Evolutionary conservation across 2,113 vertebrate species (phyloP), one percentile per base, ranked within the genome.

Genomic region (Chascanopsetta lugubris): DNA sequence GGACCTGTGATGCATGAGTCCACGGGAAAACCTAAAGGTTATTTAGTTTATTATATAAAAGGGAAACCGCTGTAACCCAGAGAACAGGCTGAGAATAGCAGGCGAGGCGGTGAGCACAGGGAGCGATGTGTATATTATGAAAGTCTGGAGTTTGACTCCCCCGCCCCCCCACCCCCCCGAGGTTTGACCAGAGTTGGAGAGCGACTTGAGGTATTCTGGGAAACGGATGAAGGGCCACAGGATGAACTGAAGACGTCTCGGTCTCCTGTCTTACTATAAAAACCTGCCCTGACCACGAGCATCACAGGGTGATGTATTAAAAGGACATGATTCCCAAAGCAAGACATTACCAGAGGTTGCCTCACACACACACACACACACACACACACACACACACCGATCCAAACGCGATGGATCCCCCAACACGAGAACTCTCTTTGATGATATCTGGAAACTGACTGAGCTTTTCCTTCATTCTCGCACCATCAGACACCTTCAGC

Each of bases 271-370:
- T 51, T 29, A 36, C 1, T n/a, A 47, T 42, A 61, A 53, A 59
- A 72, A 66, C 38, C 11, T 49, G 34, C 40, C 56, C 21, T 27
- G 59, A 45, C 36, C 40, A 77, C 21, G 32, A 54, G 32, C 62
- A 62, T 51, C 20, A 55, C 58, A 11, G 20, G 36, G 15, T 49
- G 45, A 53, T 75, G 42, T 57, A 61, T 56, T 56, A 32, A 70
- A 70, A 72, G 47, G 50, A 64, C 8, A 51, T 1, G 26, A 36
- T 60, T 79, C 57, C 61, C 58, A 0, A 0, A 29, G 68, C 53
- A 71, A 71, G n/a, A 62, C 40, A 32, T 80, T 75, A 48, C 58
- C 11, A 56, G 13, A 46, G 30, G 66, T 85, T 77, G 67, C 69
- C 68, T 85, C 72, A 79, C n/a, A n/a, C n/a, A n/a, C n/a, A n/a